Evolutionary conservation across 2,113 vertebrate genomes (phyloP), one percentile per base, ranked within the genome.

Genomic region (Myotis lucifugus): DNA sequence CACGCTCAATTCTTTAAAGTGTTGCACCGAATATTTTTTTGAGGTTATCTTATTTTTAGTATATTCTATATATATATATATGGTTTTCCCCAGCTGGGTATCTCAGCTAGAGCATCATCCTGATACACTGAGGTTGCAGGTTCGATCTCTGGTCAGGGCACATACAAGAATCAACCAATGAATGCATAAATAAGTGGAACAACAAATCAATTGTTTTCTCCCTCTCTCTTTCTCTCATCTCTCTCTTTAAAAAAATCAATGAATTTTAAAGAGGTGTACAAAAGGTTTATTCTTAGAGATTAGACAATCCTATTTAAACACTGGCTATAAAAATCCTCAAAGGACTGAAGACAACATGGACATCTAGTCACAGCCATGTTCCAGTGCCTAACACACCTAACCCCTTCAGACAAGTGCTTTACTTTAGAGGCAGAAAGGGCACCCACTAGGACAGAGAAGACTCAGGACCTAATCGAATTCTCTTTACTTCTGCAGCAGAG

Each of bases 41-140:
- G 61, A 92, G 23, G 42, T 46, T 50, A 73, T 52, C 54, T 92
- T 82, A 59, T 61, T 95, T 94, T 96, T 83, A 32, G 4, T 18
- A 88, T 76, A 23, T 83, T 92, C 8, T 54, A 7, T 56, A 19
- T 56, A 40, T 59, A 27, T 2, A 32, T 64, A 12, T 1, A 82
- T 91, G 11, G 18, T 69, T 69, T 69, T 8, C 67, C n/a, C 8
- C 34, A 19, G n/a, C n/a, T 19, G 8, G 17, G 17, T 69, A 34
- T 9, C 15, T 34, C 17, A 34, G 67, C 34, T 67, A n/a, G 67
- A 34, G 67, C 18, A 19, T 69, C n/a, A 18, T 34, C n/a, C 67
- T 19, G 15, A 69, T 69, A 69, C 1, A 34, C n/a, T 7, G 34
- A 69, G 17, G n/a, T 34, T 34, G 67, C 8, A 19, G 13, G n/a